A percentile compares a stretch with the other conserved stretches of the same genome.
Conservation (phyloP, 53 echinoderm and acorn worm genomes). For the Glandiceps talaboti region DNA sequence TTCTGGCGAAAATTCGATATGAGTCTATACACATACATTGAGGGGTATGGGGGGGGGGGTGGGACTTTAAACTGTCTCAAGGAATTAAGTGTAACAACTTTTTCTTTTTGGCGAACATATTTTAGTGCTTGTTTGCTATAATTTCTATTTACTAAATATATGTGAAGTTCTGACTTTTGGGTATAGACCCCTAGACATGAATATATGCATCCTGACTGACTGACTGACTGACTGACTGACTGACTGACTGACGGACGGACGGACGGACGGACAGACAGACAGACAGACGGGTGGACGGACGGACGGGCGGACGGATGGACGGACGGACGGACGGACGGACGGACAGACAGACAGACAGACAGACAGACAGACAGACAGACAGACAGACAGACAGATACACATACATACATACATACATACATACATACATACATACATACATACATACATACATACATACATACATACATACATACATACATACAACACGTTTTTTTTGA, state of each 20-base stretch:
- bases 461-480: not conserved
- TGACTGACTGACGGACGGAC: not conserved
- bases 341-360: not conserved
- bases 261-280: not conserved
- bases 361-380: not conserved
- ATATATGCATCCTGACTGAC: not conserved
- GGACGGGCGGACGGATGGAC: not conserved
- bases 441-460: not conserved
- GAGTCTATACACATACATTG: not conserved
- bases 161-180: no score
- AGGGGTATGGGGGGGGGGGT: no score
- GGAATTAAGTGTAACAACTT: no score
- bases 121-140: no score
- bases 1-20: no score
- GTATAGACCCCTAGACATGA: no score
- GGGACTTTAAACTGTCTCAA: no score
- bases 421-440: not conserved
- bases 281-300: not conserved
- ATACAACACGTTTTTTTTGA: not conserved
- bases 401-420: not conserved
- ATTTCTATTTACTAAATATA: no score
- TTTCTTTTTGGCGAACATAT: no score
- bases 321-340: not conserved
- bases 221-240: not conserved
- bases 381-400: not conserved